Base-by-base conservation (phyloP, 2,888 invertebrate genomes). In the Diabrotica balteata region DNA sequence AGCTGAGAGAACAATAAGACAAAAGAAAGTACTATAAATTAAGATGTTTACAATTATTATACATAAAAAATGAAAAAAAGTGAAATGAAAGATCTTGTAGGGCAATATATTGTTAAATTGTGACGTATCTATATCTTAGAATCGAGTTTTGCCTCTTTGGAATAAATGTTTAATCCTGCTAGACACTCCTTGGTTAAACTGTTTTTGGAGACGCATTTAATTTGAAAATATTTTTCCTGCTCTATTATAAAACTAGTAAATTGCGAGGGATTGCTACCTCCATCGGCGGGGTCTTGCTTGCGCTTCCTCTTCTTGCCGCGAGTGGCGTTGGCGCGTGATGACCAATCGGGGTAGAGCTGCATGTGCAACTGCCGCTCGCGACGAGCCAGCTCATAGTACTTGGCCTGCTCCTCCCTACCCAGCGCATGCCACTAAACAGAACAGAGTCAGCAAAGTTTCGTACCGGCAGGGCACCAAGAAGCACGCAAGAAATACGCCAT, bases 351-450 rank as follows among this genome's bases (percentile, higher is more conserved):
- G 88, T 99, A 98, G 88, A 97, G 91, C 90, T 98, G 96, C 93
- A 97, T 95, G 90, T 99, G 99, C 82, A 97, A 93, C 89, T 98
- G 97, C 86, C 98, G 92, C 90, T 99, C 99, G 90, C 97, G 96
- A 85, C 98, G 91, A 86, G 98, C 98, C 92, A 98, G 96, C 90
- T 98, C 98, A 91, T 98, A 99, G 93, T 99, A 99, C 90, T 98
- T 98, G 88, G 97, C 95, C 90, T 99, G 99, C 90, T 99, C 98
- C 89, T 97, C 97, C 87, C 98, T 93, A 87, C 96, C 95, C 90
- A 99, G 92, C 86, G 97, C 96, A 91, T 99, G 99, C 99, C 99
- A 99, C 97, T 98, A 88, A 87, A 85, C 82, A 83, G 68, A 82
- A 80, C 76, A 82, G 73, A 80, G 77, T 80, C 79, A 81, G 78